phyloP scores from a whole-genome alignment of 2,113 vertebrate species.

The Podarcis cretensis region DNA sequence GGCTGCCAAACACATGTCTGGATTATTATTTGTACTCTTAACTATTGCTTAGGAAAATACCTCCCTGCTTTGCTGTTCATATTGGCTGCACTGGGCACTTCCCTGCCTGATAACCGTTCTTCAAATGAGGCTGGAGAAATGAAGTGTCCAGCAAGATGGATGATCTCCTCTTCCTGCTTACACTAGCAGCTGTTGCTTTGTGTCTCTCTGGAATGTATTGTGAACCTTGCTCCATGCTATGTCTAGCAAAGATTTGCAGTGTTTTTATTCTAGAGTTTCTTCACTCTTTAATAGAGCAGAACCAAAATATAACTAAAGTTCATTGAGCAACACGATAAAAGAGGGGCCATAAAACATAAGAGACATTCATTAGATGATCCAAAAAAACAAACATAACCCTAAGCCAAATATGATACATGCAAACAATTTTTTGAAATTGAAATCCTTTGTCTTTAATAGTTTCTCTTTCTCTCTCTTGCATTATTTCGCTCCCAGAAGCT shows the following conservation, averaged over 20 bases:
- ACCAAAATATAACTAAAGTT: neutral
- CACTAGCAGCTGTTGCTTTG: conserved; percentile 39
- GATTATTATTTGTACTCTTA: conserved; percentile 48
- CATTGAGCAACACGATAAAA: neutral
- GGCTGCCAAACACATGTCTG: conserved; percentile 33
- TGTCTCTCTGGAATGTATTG: conserved; percentile 7
- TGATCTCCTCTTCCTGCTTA: conserved; percentile 57
- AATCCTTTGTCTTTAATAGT: neutral
- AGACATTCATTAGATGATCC: neutral
- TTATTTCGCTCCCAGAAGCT: neutral
- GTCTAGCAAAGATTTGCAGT: neutral
- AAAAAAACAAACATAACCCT: neutral
- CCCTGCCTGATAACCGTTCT: conserved; percentile 56
- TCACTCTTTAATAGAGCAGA: conserved; percentile 16
- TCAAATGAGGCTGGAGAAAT: conserved; percentile 65
- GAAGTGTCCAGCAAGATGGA: conserved; percentile 48
- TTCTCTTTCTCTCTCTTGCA: neutral
- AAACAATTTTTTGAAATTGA: neutral
- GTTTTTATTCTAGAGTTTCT: conserved; percentile 1
- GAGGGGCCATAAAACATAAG: neutral
- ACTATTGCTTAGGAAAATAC: conserved; percentile 37
- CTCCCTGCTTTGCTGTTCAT: conserved; percentile 26
- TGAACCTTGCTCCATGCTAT: neutral
- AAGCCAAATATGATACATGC: neutral
- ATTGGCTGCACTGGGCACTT: conserved; percentile 33